These are phyloP conservation scores for Osmerus eperlanus DNA, from an alignment of 2,113 vertebrate genomes.

Conservation along the genomic window DNA sequence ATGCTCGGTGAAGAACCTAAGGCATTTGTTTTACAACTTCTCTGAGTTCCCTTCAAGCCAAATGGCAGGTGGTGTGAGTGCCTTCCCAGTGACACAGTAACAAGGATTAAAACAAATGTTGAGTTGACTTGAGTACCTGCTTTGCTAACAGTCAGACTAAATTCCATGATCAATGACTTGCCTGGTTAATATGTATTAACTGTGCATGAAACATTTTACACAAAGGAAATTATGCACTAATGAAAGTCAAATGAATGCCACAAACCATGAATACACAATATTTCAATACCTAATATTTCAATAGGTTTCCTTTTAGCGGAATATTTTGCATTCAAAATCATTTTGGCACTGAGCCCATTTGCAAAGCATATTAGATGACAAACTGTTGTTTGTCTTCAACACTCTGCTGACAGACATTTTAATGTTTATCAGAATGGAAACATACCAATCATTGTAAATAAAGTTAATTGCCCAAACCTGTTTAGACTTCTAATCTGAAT, in stretches of 20 bases:
- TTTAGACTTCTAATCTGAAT: no score
- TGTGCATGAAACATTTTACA: slow-evolving; percentile 23
- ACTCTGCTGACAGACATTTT: slow-evolving; percentile 48
- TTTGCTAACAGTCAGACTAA: slow-evolving; percentile 42
- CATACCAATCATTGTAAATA: no score
- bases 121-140: slow-evolving; percentile 40
- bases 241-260: slow-evolving; percentile 48
- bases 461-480: no score
- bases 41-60: slow-evolving; percentile 35
- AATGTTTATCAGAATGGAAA: no score
- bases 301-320: slow-evolving; percentile 56
- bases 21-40: slow-evolving; percentile 26
- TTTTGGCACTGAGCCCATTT: slow-evolving; percentile 57
- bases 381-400: slow-evolving; percentile 63
- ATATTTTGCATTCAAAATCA: slow-evolving; percentile 44
- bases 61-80: slow-evolving; percentile 58
- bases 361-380: slow-evolving; percentile 64
- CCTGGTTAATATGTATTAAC: slow-evolving; percentile 38
- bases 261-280: slow-evolving; percentile 38
- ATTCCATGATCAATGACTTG: slow-evolving; percentile 57
- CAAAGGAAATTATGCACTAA: slow-evolving; percentile 40
- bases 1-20: neutral
- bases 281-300: slow-evolving; percentile 18
- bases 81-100: slow-evolving; percentile 50
- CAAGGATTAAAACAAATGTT: slow-evolving; percentile 67